Conservation (phyloP, 2,113 vertebrate species). For the Chinchilla lanigera region DNA sequence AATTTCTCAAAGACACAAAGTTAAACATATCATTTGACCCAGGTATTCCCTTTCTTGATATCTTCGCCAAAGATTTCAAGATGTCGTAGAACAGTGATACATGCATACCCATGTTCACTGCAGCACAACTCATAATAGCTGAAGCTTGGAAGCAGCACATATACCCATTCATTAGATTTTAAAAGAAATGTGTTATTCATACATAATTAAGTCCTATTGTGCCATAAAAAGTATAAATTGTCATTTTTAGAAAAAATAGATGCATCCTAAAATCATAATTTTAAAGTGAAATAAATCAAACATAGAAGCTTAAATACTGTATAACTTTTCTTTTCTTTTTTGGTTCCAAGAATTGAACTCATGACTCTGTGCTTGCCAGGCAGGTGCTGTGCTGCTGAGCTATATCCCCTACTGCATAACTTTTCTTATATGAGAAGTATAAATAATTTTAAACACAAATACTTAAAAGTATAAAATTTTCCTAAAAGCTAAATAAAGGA, state of each 20-base stretch:
- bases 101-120: not conserved
- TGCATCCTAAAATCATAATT: not conserved
- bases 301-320: not conserved
- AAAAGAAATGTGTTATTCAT: not conserved
- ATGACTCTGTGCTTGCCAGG: too few relatives aligned
- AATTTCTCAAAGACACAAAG: not conserved
- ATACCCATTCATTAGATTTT: not conserved
- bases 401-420: too few relatives aligned
- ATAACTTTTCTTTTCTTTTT: not conserved
- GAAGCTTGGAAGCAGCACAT: not conserved
- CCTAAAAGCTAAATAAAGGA: too few relatives aligned
- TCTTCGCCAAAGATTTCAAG: not conserved
- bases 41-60: not conserved
- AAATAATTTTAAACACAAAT: too few relatives aligned
- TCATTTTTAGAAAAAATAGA: not conserved
- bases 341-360: too few relatives aligned
- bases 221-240: not conserved
- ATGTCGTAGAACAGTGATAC: too few relatives aligned
- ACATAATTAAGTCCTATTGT: not conserved
- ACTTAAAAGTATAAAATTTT: too few relatives aligned
- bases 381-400: too few relatives aligned
- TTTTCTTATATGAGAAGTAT: too few relatives aligned
- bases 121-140: not conserved
- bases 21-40: not conserved
- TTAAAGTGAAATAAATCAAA: too few relatives aligned